Evolutionary conservation across 2,797 vertebrate genomes (phyloP).

Genomic region (Fratercula arctica): DNA sequence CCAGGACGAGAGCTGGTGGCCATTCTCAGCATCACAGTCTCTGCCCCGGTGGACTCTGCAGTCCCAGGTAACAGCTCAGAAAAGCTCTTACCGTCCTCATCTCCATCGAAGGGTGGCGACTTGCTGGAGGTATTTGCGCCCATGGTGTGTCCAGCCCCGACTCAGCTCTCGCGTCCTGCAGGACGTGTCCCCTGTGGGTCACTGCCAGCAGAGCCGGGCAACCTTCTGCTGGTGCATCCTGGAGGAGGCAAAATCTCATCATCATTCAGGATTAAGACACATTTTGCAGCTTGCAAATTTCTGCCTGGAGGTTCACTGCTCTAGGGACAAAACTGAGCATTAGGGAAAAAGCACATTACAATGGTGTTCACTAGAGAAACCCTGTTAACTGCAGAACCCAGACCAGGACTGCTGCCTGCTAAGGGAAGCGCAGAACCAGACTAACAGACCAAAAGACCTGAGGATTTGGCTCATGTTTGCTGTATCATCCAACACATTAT

Average conservation of each 20-base stretch:
- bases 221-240: not conserved
- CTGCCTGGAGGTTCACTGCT: not conserved
- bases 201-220: not conserved
- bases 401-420: not conserved
- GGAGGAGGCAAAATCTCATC: not conserved
- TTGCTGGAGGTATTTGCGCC: constrained; percentile 80
- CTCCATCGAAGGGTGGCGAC: constrained; percentile 60
- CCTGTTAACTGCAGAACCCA: not conserved
- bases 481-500: not conserved
- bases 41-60: not conserved
- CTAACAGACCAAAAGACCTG: not conserved
- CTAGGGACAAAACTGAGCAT: not conserved
- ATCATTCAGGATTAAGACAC: not conserved
- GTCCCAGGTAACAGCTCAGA: not conserved
- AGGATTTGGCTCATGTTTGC: not conserved
- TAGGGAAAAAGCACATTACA: not conserved
- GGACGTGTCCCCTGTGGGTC: not conserved
- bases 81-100: constrained; percentile 76
- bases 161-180: not conserved
- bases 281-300: not conserved
- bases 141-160: constrained; percentile 62
- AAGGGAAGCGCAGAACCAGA: not conserved
- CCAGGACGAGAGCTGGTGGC: accelerated
- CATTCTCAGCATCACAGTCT: not conserved
- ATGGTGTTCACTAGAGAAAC: not conserved